Base-by-base conservation (phyloP, 2,797 vertebrate species). In the Platalea minor region DNA sequence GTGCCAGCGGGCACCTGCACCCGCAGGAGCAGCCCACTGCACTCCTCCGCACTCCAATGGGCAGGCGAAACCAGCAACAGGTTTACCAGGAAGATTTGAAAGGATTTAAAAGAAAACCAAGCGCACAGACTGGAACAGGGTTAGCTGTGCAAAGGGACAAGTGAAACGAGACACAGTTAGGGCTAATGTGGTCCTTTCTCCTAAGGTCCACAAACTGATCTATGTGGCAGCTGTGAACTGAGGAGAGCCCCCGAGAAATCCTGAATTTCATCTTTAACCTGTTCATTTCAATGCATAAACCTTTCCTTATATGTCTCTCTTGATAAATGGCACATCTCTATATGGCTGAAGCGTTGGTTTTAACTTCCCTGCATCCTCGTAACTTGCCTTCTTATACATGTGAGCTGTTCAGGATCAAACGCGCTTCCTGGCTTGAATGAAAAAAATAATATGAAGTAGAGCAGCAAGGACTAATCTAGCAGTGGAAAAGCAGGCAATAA, bases 281-380 rank as follows among this genome's bases (percentile, higher is more conserved):
- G 23, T 67, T 69, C 11, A 64, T 74, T 88, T 86, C 70, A 85
- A 57, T 15, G 17, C n/a, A 82, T 35, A 87, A 94, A 86, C 33
- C 18, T 76, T 86, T 87, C 56, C 35, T 77, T 35, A 11, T 3
- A 64, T 29, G 13, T 88, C 29, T 73, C 17, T 76, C 39, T 77
- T n/a, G 35, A 82, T 60, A 87, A 90, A 85, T 53, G 15, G 41
- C 57, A 65, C 45, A 50, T 61, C 63, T 90, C 67, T 88, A 29
- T 20, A 50, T 16, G 56, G 70, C 39, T 76, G 37, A 86, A 63
- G 7, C 23, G 63, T 41, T 81, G 74, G 8, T 10, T 78, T 90
- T 59, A 37, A 37, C 67, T 87, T 93, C 33, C 84, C 86, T 59
- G 18, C 23, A 88, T 76, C 29, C 35, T 89, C 67, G 61, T 78